Evolutionary conservation across 2,888 invertebrate species (phyloP), one percentile per base, ranked within the genome.

Genomic region (Phengaris arion): DNA sequence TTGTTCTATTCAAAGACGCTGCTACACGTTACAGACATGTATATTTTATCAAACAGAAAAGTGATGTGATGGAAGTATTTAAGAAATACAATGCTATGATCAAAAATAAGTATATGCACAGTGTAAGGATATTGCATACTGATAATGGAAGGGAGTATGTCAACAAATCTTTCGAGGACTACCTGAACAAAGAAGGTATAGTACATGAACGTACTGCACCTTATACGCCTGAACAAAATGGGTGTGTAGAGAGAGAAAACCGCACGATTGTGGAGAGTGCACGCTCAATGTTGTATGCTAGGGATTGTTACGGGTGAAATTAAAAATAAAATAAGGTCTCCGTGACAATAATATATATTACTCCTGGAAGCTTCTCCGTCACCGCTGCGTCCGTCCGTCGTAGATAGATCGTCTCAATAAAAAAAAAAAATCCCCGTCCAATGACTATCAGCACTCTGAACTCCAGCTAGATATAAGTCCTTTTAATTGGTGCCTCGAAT

Each of bases 281-380:
- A 22, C 1, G 22, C 1, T 22, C 83, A 3, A 83, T 83, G 83
- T 68, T 83, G 0, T 79, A 82, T 80, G 81, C 79, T 0, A 68
- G 84, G 9, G 74, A n/a, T n/a, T n/a, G n/a, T n/a, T n/a, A n/a
- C n/a, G n/a, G n/a, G n/a, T n/a, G n/a, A n/a, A n/a, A n/a, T n/a
- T n/a, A n/a, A n/a, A n/a, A n/a, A n/a, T n/a, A n/a, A n/a, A n/a
- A n/a, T n/a, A n/a, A n/a, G n/a, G n/a, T n/a, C n/a, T n/a, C n/a
- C n/a, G n/a, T n/a, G n/a, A n/a, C n/a, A n/a, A n/a, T n/a, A n/a
- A n/a, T n/a, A n/a, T n/a, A n/a, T n/a, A n/a, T n/a, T n/a, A n/a
- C n/a, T n/a, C n/a, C n/a, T n/a, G n/a, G n/a, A n/a, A n/a, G n/a
- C n/a, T n/a, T n/a, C n/a, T n/a, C n/a, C n/a, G n/a, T n/a, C n/a